These are phyloP conservation scores for Willowsia nigromaculata DNA, from an alignment of 2,888 invertebrate species.

Conservation along the genomic window DNA sequence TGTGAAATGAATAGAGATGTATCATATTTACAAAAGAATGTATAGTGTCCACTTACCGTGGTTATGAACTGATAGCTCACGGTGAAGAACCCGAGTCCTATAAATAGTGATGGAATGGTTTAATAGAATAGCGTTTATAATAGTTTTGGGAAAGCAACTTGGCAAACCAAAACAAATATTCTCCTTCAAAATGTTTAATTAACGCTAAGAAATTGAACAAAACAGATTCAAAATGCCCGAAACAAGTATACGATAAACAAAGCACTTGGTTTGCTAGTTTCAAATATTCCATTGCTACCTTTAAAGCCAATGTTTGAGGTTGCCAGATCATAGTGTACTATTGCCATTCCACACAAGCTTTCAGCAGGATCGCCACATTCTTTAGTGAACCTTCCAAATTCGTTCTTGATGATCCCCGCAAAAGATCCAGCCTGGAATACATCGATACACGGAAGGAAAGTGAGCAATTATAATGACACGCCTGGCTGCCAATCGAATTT, in stretches of 20 bases:
- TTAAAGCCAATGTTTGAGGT: constrained; percentile 50
- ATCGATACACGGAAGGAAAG: too few species aligned
- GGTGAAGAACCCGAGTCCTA: constrained; percentile 53
- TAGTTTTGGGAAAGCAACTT: too few species aligned
- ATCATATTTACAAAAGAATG: too few species aligned
- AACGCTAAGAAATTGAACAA: too few species aligned
- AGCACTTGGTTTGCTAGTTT: too few species aligned
- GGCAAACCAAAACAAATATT: too few species aligned
- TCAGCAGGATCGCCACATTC: constrained; percentile 57
- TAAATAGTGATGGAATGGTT: too few species aligned
- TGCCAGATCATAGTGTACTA: constrained; percentile 56
- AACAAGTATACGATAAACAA: too few species aligned
- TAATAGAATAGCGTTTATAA: too few species aligned
- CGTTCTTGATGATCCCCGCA: constrained; percentile 45
- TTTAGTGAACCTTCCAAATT: constrained; percentile 33
- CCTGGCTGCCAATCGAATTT: not conserved
- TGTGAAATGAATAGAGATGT: not conserved
- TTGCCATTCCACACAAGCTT: constrained; percentile 54
- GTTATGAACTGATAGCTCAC: constrained; percentile 53
- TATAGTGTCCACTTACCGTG: constrained; percentile 12
- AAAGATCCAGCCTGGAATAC: constrained; percentile 53
- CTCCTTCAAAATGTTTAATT: too few species aligned
- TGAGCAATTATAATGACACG: not conserved
- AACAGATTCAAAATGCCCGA: too few species aligned
- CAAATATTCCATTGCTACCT: too few species aligned